A percentile compares a stretch with the other conserved stretches of the same genome.
These are phyloP conservation scores for Cybosia mesomella DNA, from an alignment of 2,888 invertebrate species.

Conservation along the genomic window DNA sequence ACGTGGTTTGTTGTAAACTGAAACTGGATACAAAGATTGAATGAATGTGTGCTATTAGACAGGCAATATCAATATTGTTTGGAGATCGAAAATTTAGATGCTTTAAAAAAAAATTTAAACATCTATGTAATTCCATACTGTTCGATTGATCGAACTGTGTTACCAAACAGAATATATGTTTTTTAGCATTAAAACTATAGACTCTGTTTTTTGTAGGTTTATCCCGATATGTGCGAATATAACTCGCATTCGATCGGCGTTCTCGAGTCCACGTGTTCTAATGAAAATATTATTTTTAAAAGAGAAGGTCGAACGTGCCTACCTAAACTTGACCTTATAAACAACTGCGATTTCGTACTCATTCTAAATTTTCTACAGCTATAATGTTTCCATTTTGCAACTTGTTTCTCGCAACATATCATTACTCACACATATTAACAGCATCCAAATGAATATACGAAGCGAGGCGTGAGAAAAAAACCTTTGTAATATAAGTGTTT, in stretches of 20 bases:
- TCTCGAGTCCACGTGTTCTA: too few species aligned
- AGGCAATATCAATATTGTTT: not conserved
- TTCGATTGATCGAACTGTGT: too few species aligned
- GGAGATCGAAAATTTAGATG: not conserved
- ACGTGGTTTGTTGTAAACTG: not conserved
- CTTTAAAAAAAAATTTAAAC: too few species aligned
- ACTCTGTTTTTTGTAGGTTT: too few species aligned
- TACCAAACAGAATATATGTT: too few species aligned
- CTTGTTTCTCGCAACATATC: not conserved
- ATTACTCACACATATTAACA: constrained; percentile 12
- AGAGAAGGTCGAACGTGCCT: not conserved
- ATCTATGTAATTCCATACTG: too few species aligned
- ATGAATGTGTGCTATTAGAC: not conserved
- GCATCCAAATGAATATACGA: constrained; percentile 9
- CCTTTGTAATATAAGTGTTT: constrained; percentile 53
- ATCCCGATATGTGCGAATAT: too few species aligned
- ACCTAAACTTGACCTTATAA: not conserved
- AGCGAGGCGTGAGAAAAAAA: constrained; percentile 38
- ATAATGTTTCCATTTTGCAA: not conserved
- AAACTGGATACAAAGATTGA: too few species aligned
- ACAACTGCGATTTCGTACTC: not conserved
- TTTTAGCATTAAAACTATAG: too few species aligned
- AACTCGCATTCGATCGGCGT: too few species aligned
- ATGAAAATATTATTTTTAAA: not conserved
- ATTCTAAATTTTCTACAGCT: not conserved